Evolutionary conservation across 2,888 invertebrate genomes (phyloP), one percentile per base, ranked within the genome.

Genomic region (Volucella zonaria): DNA sequence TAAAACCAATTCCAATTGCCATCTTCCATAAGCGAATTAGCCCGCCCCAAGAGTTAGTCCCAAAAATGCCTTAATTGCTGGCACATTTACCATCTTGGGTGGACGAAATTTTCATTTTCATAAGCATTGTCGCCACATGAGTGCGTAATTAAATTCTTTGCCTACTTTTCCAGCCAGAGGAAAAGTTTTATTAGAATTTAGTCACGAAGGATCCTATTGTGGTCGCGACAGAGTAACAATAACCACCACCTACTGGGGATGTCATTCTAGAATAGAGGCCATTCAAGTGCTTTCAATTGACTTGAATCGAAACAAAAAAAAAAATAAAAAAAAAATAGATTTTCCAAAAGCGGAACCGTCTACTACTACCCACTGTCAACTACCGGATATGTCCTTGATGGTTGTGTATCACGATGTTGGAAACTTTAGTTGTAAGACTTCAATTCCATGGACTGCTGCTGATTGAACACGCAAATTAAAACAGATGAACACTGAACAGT

Each of bases 111-210:
- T 66, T 40, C 54, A 83, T 75, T 80, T 80, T 76, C 75, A 61
- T 67, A 68, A 75, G 40, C 64, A 83, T 76, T 80, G 71, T 80
- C 83, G 66, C 83, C 75, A 71, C 80, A 80, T 83, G 83, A 62
- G 75, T 47, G 71, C 40, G 61, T 80, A 83, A 83, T 83, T 61
- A 51, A 71, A 83, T 74, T 79, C 40, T 10, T 15, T 54, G 23
- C 9, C 31, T 9, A 12, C 3, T 8, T 12, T 11, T 45, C 1
- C 11, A 12, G 11, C 12, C 15, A 6, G 0, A 42, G 43, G 64
- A 56, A n/a, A 43, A 66, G 58, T 70, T 83, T 31, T 31, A 31
- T 31, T 31, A 6, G 31, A 6, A 83, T 80, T 83, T 83, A 80
- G 74, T 79, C 42, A 49, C 15, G 70, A 74, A n/a, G 59, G 52